These are phyloP conservation scores for Pollenia griseotomentosa DNA, from an alignment of 2,888 invertebrate species.

Conservation along the genomic window DNA sequence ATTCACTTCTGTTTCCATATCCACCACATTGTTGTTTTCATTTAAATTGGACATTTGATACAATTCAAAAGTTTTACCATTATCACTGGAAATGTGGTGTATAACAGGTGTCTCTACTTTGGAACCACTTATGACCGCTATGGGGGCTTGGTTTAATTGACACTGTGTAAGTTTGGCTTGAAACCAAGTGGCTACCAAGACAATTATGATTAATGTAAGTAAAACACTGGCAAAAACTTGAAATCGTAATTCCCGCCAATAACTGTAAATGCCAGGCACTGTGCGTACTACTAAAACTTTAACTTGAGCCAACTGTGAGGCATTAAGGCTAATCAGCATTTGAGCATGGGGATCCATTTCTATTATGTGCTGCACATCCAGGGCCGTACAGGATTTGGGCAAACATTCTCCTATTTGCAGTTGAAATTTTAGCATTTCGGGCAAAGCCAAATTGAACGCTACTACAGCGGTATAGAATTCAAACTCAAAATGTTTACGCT, in stretches of 20 bases:
- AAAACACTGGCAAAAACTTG: conserved; percentile 87
- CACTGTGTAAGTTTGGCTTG: conserved; percentile 85
- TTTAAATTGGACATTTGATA: conserved; percentile 83
- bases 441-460: conserved; percentile 77
- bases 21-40: conserved; percentile 79
- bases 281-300: conserved; percentile 87
- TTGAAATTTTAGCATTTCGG: conserved; percentile 85
- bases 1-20: conserved; percentile 78
- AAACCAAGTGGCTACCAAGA: conserved; percentile 88
- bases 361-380: conserved; percentile 85
- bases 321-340: conserved; percentile 77
- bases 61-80: conserved; percentile 81
- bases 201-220: conserved; percentile 79
- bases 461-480: conserved; percentile 82
- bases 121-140: conserved; percentile 78
- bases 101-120: conserved; percentile 76
- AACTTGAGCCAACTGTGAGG: conserved; percentile 79
- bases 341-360: conserved; percentile 81
- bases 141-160: conserved; percentile 75
- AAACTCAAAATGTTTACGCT: conserved; percentile 81
- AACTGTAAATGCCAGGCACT: conserved; percentile 89
- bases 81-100: conserved; percentile 77
- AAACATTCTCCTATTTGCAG: conserved; percentile 91
- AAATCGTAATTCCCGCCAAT: conserved; percentile 88
- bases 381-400: conserved; percentile 88